These are phyloP conservation scores for Dicrurus megarhynchus DNA, from an alignment of 2,113 vertebrate genomes.

Conservation along the genomic window DNA sequence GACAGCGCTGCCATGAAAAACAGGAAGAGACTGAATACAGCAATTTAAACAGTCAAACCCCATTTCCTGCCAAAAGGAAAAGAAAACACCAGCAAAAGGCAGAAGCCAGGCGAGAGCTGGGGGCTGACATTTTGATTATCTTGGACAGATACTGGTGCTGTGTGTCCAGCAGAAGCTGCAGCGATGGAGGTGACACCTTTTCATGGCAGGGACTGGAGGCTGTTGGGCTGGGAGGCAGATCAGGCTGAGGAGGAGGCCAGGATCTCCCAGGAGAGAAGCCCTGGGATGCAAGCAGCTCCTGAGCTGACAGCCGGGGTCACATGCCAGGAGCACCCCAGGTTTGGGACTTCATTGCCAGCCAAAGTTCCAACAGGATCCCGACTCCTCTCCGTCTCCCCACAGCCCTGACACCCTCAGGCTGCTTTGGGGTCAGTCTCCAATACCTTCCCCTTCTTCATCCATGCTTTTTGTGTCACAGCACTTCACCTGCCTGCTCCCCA, in stretches of 20 bases:
- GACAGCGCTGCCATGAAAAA: slow-evolving; percentile 54
- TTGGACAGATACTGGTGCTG: slow-evolving; percentile 29
- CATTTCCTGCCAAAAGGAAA: slow-evolving; percentile 67
- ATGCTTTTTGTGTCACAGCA: background rate
- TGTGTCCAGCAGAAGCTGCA: background rate
- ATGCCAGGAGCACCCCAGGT: fast-evolving
- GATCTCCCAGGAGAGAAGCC: background rate
- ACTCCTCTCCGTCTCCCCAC: fast-evolving
- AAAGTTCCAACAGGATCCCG: background rate
- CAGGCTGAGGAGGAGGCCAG: background rate
- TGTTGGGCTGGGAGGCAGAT: background rate
- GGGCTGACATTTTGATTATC: slow-evolving; percentile 43
- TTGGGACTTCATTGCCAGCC: background rate
- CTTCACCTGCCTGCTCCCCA: background rate
- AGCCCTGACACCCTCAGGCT: background rate
- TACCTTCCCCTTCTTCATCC: background rate
- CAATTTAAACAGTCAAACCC: slow-evolving; percentile 55
- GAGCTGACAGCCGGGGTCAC: background rate
- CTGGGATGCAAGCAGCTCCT: background rate
- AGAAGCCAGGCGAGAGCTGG: background rate
- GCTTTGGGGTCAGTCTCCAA: background rate
- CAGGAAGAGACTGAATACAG: slow-evolving; percentile 67
- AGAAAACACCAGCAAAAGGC: slow-evolving; percentile 49
- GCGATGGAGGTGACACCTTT: slow-evolving; percentile 6
- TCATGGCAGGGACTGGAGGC: background rate